Evolutionary conservation across 1,140 invertebrate species (phyloP), one percentile per base, ranked within the genome.

Genomic region (Acromyrmex charruanus): DNA sequence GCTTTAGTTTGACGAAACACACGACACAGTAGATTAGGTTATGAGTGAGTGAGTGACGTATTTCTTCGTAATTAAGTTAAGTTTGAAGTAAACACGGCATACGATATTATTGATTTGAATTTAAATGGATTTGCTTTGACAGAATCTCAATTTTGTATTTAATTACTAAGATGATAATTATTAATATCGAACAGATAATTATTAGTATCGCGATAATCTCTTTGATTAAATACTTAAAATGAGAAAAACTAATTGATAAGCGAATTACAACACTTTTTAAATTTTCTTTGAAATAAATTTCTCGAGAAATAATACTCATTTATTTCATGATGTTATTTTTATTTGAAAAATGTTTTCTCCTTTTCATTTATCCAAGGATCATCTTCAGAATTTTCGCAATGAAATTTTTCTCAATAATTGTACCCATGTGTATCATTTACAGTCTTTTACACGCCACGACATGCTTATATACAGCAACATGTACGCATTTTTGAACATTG

Each of bases 401-500:
- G 18, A 12, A 39, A 66, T 39, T 68, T 74, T 21, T 61, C 16
- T 14, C 31, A 5, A 25, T 55, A 85, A 79, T n/a, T 77, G 49
- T 28, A n/a, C 14, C 10, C 18, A 51, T 16, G 14, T 51, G 49
- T 51, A 28, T 77, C 31, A 68, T 68, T 66, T 59, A 66, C 61
- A 59, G 58, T 53, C 72, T 77, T 85, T 65, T 63, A 59, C 51
- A 44, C 53, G 59, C 28, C 21, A 16, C 12, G 65, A 58, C 58
- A 5, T 49, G 59, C 61, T 68, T 55, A 39, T 3, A 21, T 16
- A 28, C 35, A 28, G 31, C 4, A 10, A n/a, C 53, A 9, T 14
- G n/a, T 21, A 21, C 53, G n/a, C 25, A 84, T 55, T 74, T 74
- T 82, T 55, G 25, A 49, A 35, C 63, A 39, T 68, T 59, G n/a